A percentile compares a stretch with the other conserved stretches of the same genome.
Conservation (phyloP, 2,888 invertebrate species). For the Criorhina ranunculi region DNA sequence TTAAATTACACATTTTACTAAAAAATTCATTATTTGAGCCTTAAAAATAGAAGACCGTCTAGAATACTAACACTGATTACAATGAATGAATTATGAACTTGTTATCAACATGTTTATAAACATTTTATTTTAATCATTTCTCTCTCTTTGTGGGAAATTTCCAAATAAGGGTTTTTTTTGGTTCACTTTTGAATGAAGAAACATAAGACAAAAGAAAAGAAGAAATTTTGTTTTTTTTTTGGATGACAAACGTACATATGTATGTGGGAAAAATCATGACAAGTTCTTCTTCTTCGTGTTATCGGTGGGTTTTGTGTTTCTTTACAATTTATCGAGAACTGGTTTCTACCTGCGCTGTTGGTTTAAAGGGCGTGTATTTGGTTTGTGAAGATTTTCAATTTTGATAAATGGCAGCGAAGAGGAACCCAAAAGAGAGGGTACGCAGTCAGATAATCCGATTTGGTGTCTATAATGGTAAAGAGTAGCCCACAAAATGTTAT, state of each 20-base stretch:
- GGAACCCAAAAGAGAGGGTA: too few relatives aligned
- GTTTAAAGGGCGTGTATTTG: too few relatives aligned
- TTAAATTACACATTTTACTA: conserved; percentile 2
- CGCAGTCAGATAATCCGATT: too few relatives aligned
- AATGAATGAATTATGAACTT: conserved; percentile 4
- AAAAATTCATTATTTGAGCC: not conserved
- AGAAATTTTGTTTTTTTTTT: too few relatives aligned
- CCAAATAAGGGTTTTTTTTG: too few relatives aligned
- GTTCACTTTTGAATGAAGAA: too few relatives aligned
- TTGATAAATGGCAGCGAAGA: too few relatives aligned
- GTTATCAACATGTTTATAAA: conserved; percentile 11
- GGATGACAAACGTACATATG: conserved; percentile 11
- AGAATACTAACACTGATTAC: too few relatives aligned
- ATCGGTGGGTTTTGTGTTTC: not conserved
- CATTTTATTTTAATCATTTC: not conserved
- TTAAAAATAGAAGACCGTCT: conserved; percentile 10
- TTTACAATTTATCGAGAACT: conserved; percentile 16
- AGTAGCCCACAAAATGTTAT: too few relatives aligned
- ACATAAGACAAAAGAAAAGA: not conserved
- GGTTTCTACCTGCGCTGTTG: not conserved
- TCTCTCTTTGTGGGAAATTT: too few relatives aligned
- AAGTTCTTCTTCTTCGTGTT: not conserved
- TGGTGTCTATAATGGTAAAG: too few relatives aligned
- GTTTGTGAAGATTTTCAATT: too few relatives aligned
- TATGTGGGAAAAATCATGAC: conserved; percentile 20